Base-by-base conservation (phyloP, 2,113 vertebrate species). In the Acinonyx jubatus region DNA sequence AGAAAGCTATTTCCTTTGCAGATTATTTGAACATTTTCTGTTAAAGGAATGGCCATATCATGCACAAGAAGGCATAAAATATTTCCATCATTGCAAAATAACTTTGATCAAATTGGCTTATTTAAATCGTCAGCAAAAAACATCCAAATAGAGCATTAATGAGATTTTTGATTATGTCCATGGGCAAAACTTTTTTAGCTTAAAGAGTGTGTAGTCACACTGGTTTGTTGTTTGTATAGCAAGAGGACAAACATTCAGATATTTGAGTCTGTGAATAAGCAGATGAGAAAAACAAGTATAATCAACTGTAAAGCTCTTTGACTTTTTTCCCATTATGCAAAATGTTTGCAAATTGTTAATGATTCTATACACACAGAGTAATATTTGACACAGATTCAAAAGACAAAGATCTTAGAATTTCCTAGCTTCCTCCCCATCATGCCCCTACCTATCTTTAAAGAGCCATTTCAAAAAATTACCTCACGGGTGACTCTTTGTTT, bases 391-490 rank as follows among this genome's bases (percentile, higher is more conserved):
- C 0, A 4, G 89, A 52, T 31, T 91, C 33, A 68, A 83, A 50
- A 74, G 27, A 48, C 29, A 91, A 36, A 96, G 19, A 66, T 23
- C 5, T 61, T 93, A 31, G 71, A 29, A 63, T 82, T 88, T 96
- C 68, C 71, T 88, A 80, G 45, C 41, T 93, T 96, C 9, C n/a
- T 63, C 50, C 10, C 10, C 13, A 36, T 31, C 27, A 71, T 55
- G 12, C 10, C 15, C 3, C 23, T 85, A 61, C 10, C 73, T 89
- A 15, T 68, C 84, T 89, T 85, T 86, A 66, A 96, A 74, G 63
- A 73, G 48, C 33, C 8, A 27, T 89, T 85, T 92, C 25, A 92
- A 68, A 96, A 96, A 80, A 74, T 66, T 84, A n/a, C 71, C 71
- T 92, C 9, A 1, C 11, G 2, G 33, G 21, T 21, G 31, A 63